Base-by-base conservation (phyloP, 2,113 vertebrate species). In the Lipotes vexillifer region DNA sequence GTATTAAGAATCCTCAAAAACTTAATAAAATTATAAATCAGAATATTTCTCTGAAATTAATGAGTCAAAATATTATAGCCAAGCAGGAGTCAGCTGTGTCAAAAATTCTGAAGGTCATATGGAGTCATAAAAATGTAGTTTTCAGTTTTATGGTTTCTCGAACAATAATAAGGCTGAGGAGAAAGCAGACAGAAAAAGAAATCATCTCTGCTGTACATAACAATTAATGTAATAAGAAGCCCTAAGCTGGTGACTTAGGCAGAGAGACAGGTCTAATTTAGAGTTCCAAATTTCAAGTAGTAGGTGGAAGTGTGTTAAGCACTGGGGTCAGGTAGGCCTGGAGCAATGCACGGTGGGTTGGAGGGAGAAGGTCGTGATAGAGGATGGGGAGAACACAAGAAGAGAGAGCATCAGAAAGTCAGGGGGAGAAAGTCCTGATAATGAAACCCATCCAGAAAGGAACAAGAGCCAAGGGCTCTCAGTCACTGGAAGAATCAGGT, bases 11-110 rank as follows among this genome's bases (percentile, higher is more conserved):
- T 93, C 94, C 96, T 98, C 96, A 96, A 97, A 98, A 99, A 98
- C 98, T 98, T 98, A 98, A 98, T 99, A 98, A 98, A 99, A 99
- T 98, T 99, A 98, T 96, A 98, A 97, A 98, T 98, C 41, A 59
- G 96, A 98, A 96, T 98, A 98, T 98, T 97, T 97, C 96, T 97
- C 93, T 97, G 96, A 98, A 99, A 99, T 99, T 99, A 99, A 98
- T 98, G 98, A 98, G 95, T 97, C 98, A 98, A 98, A 99, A 98
- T 99, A 98, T 98, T 98, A 98, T 93, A 98, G 96, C 97, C 59
- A 94, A 98, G 96, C 87, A 98, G 97, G 98, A 99, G 97, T 97
- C 95, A 98, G 90, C 90, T 88, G 94, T 95, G 97, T 97, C 97
- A 98, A 61, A 92, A 98, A 97, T 98, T 98, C 75, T 98, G 98